phyloP scores from a whole-genome alignment of 2,797 vertebrate genomes.

The Sternarchorhynchus goeldii region DNA sequence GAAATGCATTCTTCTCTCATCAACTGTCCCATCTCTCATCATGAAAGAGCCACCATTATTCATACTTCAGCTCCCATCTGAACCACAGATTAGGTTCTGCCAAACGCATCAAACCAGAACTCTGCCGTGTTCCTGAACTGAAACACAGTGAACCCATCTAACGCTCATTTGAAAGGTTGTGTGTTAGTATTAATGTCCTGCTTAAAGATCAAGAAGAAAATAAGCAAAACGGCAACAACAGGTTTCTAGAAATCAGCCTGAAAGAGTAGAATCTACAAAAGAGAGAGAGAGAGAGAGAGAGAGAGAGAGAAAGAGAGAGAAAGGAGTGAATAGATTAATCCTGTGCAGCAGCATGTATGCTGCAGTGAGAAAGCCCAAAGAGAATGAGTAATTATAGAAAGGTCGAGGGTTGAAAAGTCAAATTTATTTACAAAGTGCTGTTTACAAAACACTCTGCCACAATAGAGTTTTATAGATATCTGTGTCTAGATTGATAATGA shows the following conservation, averaged over 20 bases:
- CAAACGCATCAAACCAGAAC: conserved; percentile 21
- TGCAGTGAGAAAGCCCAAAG: conserved; percentile 23
- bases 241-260: neutral
- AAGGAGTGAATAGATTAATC: neutral
- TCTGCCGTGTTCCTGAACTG: neutral
- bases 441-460: too few species aligned
- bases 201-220: neutral
- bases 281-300: neutral
- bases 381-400: conserved; percentile 19
- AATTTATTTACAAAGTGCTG: too few species aligned
- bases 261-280: neutral
- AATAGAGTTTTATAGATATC: too few species aligned
- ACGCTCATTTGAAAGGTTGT: neutral
- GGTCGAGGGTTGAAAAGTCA: conserved; percentile 11
- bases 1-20: conserved; percentile 30
- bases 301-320: neutral
- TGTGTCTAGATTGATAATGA: too few species aligned
- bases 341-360: conserved; percentile 13
- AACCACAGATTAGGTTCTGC: neutral
- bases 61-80: neutral
- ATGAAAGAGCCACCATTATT: conserved; percentile 23
- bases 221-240: neutral
- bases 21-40: conserved; percentile 21
- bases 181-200: neutral
- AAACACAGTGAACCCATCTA: conserved; percentile 11